Percentiles rank a stretch among this genome's conserved stretches.
phyloP scores from a whole-genome alignment of 2,797 vertebrate genomes.

The Sciaenops ocellatus region DNA sequence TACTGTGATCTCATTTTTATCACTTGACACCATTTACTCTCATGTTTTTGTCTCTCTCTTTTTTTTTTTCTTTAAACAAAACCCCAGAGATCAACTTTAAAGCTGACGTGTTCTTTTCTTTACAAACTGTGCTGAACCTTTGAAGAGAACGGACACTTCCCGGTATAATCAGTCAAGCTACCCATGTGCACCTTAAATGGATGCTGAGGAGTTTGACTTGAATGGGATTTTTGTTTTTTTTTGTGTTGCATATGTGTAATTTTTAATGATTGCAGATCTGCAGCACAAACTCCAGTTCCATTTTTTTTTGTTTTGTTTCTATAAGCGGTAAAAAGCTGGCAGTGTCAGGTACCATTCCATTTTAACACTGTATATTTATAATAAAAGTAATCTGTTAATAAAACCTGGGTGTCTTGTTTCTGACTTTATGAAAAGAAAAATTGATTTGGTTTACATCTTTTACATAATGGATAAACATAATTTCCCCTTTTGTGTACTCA shows the following conservation, averaged over 20 bases:
- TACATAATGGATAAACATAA: background rate
- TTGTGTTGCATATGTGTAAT: slow-evolving; percentile 5
- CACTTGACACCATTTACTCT: background rate
- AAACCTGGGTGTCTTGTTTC: background rate
- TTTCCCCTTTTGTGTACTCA: background rate
- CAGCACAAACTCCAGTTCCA: slow-evolving; percentile 51
- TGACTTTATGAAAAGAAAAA: background rate
- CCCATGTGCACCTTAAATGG: background rate
- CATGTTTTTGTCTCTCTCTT: background rate
- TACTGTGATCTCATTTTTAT: slow-evolving; percentile 34
- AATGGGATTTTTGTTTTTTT: background rate
- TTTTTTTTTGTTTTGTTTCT: slow-evolving; percentile 35
- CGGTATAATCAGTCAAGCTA: background rate
- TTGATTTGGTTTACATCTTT: background rate
- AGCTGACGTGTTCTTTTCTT: background rate
- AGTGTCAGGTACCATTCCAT: slow-evolving; percentile 83
- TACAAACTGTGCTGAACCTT: slow-evolving; percentile 13
- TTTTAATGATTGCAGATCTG: slow-evolving; percentile 28
- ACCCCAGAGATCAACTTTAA: slow-evolving; percentile 8
- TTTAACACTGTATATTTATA: slow-evolving; percentile 90
- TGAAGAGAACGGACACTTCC: background rate
- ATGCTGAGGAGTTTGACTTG: background rate
- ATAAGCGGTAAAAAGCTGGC: slow-evolving; percentile 56
- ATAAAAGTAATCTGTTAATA: slow-evolving; percentile 81
- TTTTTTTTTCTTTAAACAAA: background rate